phyloP scores from a whole-genome alignment of 2,888 invertebrate species.

The Timandra comae region DNA sequence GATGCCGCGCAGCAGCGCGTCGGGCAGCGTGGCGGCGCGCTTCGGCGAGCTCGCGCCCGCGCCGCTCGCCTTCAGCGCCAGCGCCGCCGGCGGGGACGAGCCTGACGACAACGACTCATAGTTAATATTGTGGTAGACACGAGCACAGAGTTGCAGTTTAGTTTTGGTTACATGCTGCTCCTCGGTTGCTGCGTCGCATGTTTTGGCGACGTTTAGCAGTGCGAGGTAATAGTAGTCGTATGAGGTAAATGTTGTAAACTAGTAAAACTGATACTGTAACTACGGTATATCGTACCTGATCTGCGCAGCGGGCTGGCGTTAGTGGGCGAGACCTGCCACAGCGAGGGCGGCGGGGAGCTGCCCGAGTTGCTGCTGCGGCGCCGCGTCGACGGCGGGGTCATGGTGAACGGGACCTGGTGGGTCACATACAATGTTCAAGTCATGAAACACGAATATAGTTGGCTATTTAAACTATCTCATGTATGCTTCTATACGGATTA shows the following conservation, averaged over 20 bases:
- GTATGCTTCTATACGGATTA: neutral
- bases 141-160: too few species aligned
- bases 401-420: constrained; percentile 84
- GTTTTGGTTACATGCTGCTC: too few species aligned
- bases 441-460: neutral
- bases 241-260: too few species aligned
- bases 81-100: constrained; percentile 36
- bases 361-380: constrained; percentile 81
- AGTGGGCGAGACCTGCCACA: constrained; percentile 91
- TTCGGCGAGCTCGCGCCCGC: constrained; percentile 74
- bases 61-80: constrained; percentile 73
- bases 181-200: too few species aligned
- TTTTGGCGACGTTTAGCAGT: too few species aligned
- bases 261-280: too few species aligned
- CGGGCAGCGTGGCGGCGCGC: constrained; percentile 62
- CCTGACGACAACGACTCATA: constrained; percentile 34
- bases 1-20: constrained; percentile 68
- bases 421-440: constrained; percentile 11
- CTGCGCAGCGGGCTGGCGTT: constrained; percentile 83
- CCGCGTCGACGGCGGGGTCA: constrained; percentile 87
- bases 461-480: neutral
- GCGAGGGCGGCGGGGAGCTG: constrained; percentile 83
- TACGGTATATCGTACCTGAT: constrained; percentile 68
- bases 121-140: too few species aligned
- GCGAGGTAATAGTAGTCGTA: too few species aligned